Base-by-base conservation (phyloP, 2,797 vertebrate species). In the Zenarchopterus dispar region DNA sequence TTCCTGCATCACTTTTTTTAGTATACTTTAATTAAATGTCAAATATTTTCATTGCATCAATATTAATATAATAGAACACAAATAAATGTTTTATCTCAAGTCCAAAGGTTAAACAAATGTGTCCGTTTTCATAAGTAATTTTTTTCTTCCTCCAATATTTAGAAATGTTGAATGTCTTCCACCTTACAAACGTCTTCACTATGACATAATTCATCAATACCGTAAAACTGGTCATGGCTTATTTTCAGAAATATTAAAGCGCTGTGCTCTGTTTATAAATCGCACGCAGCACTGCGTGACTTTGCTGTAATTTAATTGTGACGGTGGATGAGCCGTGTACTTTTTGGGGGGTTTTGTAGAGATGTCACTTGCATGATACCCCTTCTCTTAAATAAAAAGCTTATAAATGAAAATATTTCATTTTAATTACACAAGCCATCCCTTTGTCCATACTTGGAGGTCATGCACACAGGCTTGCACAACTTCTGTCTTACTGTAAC, bases 271-370 rank as follows among this genome's bases (percentile, higher is more conserved):
- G 78, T 75, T 77, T 81, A 75, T 56, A 81, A 76, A 80, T 80
- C n/a, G 52, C 24, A n/a, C 15, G 0, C 49, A 78, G 26, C 67
- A 63, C 82, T 64, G 57, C 47, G 47, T 82, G 73, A 77, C 79
- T 79, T 67, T 45, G 74, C 46, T 22, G 24, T 81, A 78, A 84
- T 82, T 85, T 79, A 72, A 88, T 88, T 85, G 73, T 68, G 60
- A 74, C 80, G 49, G 70, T 66, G 64, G 76, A 66, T 77, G 67
- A 84, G 77, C 72, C 78, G 54, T 85, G 81, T 78, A 84, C 82
- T 86, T 70, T 83, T 62, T 84, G 82, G 55, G 49, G 39, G 42
- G n/a, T n/a, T 56, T 70, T 55, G 62, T 67, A 62, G 51, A 75
- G 71, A 13, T 36, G 50, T 77, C 56, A 62, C 49, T 71, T n/a